A percentile compares a stretch with the other conserved stretches of the same genome.
These are phyloP conservation scores for Drosophila kuntzei DNA, from an alignment of 2,888 invertebrate genomes.

Conservation along the genomic window DNA sequence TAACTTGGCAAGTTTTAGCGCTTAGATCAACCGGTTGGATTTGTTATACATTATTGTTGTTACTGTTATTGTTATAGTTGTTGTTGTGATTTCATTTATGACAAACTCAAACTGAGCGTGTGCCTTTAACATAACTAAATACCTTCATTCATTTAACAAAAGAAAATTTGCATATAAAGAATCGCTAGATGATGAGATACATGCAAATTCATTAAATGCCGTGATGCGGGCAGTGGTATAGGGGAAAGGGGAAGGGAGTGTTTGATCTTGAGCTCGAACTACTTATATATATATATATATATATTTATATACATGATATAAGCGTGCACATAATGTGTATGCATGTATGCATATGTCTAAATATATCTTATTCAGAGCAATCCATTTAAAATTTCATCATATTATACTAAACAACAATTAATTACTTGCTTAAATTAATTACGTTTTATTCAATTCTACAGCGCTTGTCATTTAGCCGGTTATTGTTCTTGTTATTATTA, in stretches of 20 bases:
- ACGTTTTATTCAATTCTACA: slow-evolving; percentile 50
- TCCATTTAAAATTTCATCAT: slow-evolving; percentile 27
- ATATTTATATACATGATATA: slow-evolving; percentile 4
- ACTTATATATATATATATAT: slow-evolving; percentile 1
- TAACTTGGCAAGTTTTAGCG: slow-evolving; percentile 20
- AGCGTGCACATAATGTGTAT: neutral
- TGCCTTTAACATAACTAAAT: slow-evolving; percentile 38
- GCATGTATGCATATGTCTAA: slow-evolving; percentile 5
- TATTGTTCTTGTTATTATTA: slow-evolving; percentile 52
- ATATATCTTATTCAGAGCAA: slow-evolving; percentile 23
- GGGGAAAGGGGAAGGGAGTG: too few species aligned
- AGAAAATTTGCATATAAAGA: slow-evolving; percentile 51
- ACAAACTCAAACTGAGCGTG: slow-evolving; percentile 31
- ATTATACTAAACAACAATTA: slow-evolving; percentile 33
- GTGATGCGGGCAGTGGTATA: neutral
- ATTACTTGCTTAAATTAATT: slow-evolving; percentile 50
- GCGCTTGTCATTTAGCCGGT: slow-evolving; percentile 73
- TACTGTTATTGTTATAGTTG: slow-evolving; percentile 15
- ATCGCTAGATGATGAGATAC: slow-evolving; percentile 37
- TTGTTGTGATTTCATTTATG: slow-evolving; percentile 23
- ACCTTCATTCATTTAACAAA: slow-evolving; percentile 41
- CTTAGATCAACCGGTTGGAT: slow-evolving; percentile 57
- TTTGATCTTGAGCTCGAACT: slow-evolving; percentile 20
- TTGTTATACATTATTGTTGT: slow-evolving; percentile 20
- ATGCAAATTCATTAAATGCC: slow-evolving; percentile 14